Evolutionary conservation across 2,113 vertebrate species (phyloP), one percentile per base, ranked within the genome.

Genomic region (Cololabis saira): DNA sequence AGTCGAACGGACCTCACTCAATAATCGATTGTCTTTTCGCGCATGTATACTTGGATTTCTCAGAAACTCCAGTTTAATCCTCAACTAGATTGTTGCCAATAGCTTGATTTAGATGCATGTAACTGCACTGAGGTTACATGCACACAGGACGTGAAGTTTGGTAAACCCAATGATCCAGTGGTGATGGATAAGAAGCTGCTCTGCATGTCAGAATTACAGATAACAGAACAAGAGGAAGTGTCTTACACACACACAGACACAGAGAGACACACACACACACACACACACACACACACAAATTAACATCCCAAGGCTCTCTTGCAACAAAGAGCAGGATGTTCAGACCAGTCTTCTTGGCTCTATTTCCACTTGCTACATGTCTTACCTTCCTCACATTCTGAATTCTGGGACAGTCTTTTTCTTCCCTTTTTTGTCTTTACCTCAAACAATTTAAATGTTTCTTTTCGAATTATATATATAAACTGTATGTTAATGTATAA

Each of bases 161-260:
- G 47, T 61, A 24, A 53, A 59, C 17, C 51, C 49, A 67, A 57
- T 71, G 60, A 84, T 78, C 71, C 70, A 83, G 58, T 22, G 10
- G 41, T 60, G 59, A 67, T 49, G 76, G 84, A 90, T 86, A 87
- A 85, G 55, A 64, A 61, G 56, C 62, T 71, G 62, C 61, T 71
- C 55, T 64, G 60, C 74, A 67, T 59, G 60, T 82, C 67, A 70
- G 51, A 69, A 45, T 72, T 51, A 44, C 18, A 82, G 84, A 85
- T 82, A 85, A 80, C 55, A 71, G 66, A 47, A 70, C 71, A 68
- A 75, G 64, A 90, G 81, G 81, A 90, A 89, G 78, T 78, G 27
- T 16, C 74, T n/a, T n/a, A n/a, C n/a, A n/a, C n/a, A n/a, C n/a
- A n/a, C n/a, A n/a, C n/a, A n/a, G n/a, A n/a, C n/a, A n/a, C n/a